phyloP scores from a whole-genome alignment of 2,888 invertebrate species.

The Calliphora vomitoria region DNA sequence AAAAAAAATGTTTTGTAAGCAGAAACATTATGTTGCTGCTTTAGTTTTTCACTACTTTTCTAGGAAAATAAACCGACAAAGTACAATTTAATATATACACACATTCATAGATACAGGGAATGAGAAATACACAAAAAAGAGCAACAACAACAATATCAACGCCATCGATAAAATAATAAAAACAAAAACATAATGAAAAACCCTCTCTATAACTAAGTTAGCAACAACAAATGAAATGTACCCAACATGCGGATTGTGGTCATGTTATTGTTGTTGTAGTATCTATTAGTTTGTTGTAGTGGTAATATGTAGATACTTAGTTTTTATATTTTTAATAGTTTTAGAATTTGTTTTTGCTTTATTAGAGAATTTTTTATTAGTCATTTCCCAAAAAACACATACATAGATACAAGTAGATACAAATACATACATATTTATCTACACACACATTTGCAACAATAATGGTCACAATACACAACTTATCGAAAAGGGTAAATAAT shows the following conservation, averaged over 20 bases:
- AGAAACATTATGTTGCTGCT: constrained; percentile 9
- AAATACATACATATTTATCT: not conserved
- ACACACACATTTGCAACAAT: not conserved
- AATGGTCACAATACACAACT: not conserved
- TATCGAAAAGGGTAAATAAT: constrained; percentile 22
- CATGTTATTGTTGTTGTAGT: not conserved
- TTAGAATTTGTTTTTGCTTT: constrained; percentile 1
- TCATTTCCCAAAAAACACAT: not conserved
- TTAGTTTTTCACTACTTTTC: not conserved
- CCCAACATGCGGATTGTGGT: constrained; percentile 15
- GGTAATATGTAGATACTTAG: not conserved
- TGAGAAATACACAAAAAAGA: not conserved
- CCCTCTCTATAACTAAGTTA: not conserved
- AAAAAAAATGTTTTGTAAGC: constrained; percentile 30
- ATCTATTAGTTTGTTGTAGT: constrained; percentile 4
- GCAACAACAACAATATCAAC: not conserved
- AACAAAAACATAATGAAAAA: not conserved
- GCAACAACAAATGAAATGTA: not conserved
- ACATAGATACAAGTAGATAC: not conserved
- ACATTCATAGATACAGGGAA: not conserved
- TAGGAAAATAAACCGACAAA: not conserved
- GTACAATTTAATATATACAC: not conserved
- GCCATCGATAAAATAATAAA: not conserved
- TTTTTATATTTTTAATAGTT: not conserved
- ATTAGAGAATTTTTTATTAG: constrained; percentile 1